Evolutionary conservation across 2,888 invertebrate species (phyloP), one percentile per base, ranked within the genome.

Genomic region (Merodon equestris): DNA sequence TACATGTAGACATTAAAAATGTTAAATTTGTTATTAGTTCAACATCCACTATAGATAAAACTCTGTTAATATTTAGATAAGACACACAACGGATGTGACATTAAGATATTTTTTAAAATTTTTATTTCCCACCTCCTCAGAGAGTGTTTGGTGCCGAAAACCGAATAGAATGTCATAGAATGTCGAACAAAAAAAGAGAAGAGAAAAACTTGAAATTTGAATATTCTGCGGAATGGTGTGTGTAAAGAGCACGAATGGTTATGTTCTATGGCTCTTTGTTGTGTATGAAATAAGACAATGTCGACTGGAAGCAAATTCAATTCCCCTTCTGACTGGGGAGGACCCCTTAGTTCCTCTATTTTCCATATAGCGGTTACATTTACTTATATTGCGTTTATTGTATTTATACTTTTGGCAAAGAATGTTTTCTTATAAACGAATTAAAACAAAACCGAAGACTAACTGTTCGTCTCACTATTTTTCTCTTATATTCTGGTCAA

Each of bases 61-160:
- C 27, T 27, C 27, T 27, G 27, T 27, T 27, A 4, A 27, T 27
- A 40, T 40, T 40, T 64, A 56, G 60, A n/a, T 44, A 57, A 60
- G 17, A 54, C 18, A 51, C 54, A 54, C 60, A 19, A n/a, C 14
- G 40, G 14, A 19, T 34, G 53, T 53, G 53, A 58, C 27, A 19
- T 45, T 56, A 18, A 42, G 14, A 15, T 36, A 36, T 19, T 40
- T 56, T 40, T 50, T 27, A 7, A 27, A 27, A 4, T 36, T 27
- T 27, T 44, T 66, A 44, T 61, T 77, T 61, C 77, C 72, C 77
- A 67, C 57, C 72, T 73, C 77, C 61, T 67, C 53, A 63, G 72
- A 68, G 36, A 67, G 14, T 63, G 45, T 64, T 72, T 71, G 19
- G 14, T 64, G 19, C 14, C 34, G 44, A 54, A 54, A 36, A 9